Evolutionary conservation across 2,797 vertebrate genomes (phyloP).

Genomic region (Darevskia mixta): DNA sequence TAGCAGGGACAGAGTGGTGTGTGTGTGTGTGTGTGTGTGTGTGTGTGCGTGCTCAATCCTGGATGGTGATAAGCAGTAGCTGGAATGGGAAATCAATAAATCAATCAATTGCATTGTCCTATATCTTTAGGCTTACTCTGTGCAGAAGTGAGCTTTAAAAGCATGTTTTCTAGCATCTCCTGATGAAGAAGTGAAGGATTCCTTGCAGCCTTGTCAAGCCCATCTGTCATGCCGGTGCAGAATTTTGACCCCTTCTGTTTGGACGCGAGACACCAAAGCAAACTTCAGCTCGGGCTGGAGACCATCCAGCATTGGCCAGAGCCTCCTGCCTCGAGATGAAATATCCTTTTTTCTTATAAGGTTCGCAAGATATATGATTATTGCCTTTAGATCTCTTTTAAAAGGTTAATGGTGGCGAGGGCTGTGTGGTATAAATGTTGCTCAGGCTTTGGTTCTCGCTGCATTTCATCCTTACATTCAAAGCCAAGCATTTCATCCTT

Average conservation of each 20-base stretch:
- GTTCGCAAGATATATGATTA: constrained; percentile 44
- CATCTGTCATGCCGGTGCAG: constrained; percentile 40
- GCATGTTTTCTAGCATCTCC: constrained; percentile 64
- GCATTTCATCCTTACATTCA: not conserved
- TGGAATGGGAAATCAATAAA: constrained; percentile 60
- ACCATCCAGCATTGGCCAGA: not conserved
- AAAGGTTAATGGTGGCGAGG: constrained; percentile 26
- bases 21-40: too few species aligned
- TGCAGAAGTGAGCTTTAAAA: constrained; percentile 59
- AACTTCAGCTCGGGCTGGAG: constrained; percentile 34
- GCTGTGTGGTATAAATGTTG: constrained; percentile 8
- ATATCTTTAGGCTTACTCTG: constrained; percentile 60
- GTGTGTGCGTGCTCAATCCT: constrained; percentile 17
- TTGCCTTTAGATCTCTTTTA: constrained; percentile 23
- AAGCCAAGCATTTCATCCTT: not conserved
- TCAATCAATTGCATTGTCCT: constrained; percentile 63
- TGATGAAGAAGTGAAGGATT: constrained; percentile 70
- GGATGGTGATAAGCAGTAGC: constrained; percentile 57
- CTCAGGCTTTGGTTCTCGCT: not conserved
- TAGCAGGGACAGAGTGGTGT: constrained; percentile 53
- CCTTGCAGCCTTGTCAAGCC: constrained; percentile 55
- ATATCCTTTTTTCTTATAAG: constrained; percentile 23
- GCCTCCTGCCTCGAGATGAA: constrained; percentile 41
- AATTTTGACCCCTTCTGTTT: constrained; percentile 63
- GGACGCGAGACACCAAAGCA: constrained; percentile 61